A percentile compares a stretch with the other conserved stretches of the same genome.
These are phyloP conservation scores for Chionodraco myersi DNA, from an alignment of 2,113 vertebrate species.

Conservation along the genomic window DNA sequence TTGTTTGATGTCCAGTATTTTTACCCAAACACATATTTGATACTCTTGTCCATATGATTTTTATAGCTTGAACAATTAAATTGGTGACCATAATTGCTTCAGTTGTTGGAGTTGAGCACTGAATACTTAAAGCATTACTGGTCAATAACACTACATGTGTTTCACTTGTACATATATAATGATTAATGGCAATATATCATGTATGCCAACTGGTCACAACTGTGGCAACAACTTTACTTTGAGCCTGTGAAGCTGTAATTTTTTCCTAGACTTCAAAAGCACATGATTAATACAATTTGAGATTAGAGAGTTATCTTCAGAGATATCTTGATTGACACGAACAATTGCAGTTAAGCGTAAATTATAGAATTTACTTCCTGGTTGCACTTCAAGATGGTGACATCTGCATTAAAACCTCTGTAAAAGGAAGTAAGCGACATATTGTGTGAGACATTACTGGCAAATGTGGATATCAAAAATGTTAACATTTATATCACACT, in stretches of 20 bases:
- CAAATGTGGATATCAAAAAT: not conserved
- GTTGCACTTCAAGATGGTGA: not conserved
- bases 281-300: conserved; percentile 12
- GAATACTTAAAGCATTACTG: too few species aligned
- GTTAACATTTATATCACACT: not conserved
- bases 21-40: not conserved
- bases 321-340: conserved; percentile 15
- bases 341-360: not conserved
- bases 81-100: not conserved
- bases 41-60: not conserved
- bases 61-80: not conserved
- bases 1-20: not conserved
- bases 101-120: too few species aligned
- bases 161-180: not conserved
- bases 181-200: not conserved
- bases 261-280: conserved; percentile 2
- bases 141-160: too few species aligned
- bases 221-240: not conserved
- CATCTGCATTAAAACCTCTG: conserved; percentile 33
- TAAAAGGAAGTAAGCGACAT: conserved; percentile 28
- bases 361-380: conserved; percentile 36
- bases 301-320: too few species aligned
- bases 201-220: not conserved
- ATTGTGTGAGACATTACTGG: conserved; percentile 4
- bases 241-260: conserved; percentile 3